Percentiles rank a stretch among this genome's conserved stretches.
phyloP scores from a whole-genome alignment of 2,888 invertebrate genomes.

The Conomelus anceps region DNA sequence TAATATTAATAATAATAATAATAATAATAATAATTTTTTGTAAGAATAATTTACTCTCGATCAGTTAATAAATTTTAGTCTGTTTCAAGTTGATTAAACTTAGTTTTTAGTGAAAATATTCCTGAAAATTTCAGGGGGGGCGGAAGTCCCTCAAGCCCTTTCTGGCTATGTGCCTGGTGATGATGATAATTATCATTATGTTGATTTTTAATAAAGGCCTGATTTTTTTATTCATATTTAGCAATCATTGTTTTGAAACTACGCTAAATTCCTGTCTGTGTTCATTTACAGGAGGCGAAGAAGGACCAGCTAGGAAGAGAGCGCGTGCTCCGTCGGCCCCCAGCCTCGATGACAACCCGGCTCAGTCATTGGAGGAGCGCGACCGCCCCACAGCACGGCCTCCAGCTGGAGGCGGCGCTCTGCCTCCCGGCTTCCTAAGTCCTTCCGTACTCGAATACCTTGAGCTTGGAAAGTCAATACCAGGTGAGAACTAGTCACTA shows the following conservation, averaged over 20 bases:
- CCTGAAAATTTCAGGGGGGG: too few species aligned
- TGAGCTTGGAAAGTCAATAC: constrained; percentile 82
- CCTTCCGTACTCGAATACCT: constrained; percentile 79
- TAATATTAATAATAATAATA: too few species aligned
- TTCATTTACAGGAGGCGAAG: constrained; percentile 49
- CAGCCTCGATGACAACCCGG: constrained; percentile 39
- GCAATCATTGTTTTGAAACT: background rate
- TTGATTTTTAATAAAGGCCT: too few species aligned
- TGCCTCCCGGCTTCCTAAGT: constrained; percentile 72
- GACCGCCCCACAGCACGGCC: constrained; percentile 44
- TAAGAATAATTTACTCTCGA: too few species aligned
- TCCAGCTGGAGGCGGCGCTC: constrained; percentile 42
- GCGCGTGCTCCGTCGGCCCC: constrained; percentile 49
- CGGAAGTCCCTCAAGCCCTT: too few species aligned
- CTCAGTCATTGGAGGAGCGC: constrained; percentile 45
- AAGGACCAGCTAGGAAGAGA: constrained; percentile 56
- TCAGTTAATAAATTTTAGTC: too few species aligned
- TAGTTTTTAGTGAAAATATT: too few species aligned
- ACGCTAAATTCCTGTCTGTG: background rate
- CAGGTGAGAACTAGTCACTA: constrained; percentile 52
- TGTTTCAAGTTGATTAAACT: too few species aligned
- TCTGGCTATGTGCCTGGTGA: too few species aligned
- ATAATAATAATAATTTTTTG: too few species aligned
- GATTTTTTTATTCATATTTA: too few species aligned
- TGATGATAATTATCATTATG: too few species aligned